Evolutionary conservation across 2,797 vertebrate genomes (phyloP).

Genomic region (Sparus aurata): DNA sequence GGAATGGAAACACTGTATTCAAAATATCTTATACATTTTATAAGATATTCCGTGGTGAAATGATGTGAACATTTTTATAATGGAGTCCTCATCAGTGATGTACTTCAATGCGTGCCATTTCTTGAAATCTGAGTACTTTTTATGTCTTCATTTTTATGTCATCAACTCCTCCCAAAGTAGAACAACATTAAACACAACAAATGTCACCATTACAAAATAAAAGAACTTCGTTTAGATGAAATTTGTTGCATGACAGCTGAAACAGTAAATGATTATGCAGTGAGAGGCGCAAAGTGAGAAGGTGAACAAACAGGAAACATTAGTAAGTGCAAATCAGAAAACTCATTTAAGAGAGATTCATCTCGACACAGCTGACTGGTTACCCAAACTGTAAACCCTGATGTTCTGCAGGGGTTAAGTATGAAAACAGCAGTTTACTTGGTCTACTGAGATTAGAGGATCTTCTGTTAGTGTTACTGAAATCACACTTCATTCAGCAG

Average conservation of each 20-base stretch:
- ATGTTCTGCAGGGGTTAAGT: conserved; percentile 65
- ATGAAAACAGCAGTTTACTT: conserved; percentile 63
- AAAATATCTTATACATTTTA: not conserved
- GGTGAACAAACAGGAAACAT: conserved; percentile 79
- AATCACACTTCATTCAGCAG: conserved; percentile 62
- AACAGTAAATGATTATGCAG: conserved; percentile 66
- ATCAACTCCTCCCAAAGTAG: conserved; percentile 8
- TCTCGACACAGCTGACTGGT: conserved; percentile 50
- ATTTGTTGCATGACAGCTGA: conserved; percentile 44
- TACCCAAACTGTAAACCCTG: conserved; percentile 58
- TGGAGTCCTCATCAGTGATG: not conserved
- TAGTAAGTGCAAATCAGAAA: conserved; percentile 83
- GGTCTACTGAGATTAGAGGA: conserved; percentile 66
- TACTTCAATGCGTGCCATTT: not conserved
- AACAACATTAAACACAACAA: conserved; percentile 15
- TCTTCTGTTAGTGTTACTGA: conserved; percentile 81
- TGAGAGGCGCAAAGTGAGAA: conserved; percentile 69
- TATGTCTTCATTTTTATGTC: not conserved
- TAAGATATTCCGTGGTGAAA: not conserved
- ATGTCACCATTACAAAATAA: conserved; percentile 19
- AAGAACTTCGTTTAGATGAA: conserved; percentile 25
- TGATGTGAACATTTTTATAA: not conserved
- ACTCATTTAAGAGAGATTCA: conserved; percentile 51
- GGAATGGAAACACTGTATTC: conserved; percentile 5
- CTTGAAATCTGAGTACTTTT: not conserved